phyloP scores from a whole-genome alignment of 2,113 vertebrate genomes.

The Naja naja region DNA sequence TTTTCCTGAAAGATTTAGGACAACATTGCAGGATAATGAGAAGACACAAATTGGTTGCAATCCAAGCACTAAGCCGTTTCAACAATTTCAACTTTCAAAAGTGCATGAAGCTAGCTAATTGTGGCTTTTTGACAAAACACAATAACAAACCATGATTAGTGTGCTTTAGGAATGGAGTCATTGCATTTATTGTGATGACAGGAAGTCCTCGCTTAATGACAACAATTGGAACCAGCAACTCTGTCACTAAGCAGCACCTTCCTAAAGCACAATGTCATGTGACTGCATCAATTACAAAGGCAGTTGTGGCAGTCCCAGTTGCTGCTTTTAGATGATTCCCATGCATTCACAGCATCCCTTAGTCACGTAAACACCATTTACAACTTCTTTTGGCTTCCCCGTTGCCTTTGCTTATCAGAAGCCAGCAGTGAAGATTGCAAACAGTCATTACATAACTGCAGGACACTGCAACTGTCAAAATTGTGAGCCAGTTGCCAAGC shows the following conservation, averaged over 20 bases:
- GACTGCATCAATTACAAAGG: background rate
- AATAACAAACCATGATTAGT: background rate
- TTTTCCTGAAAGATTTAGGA: slow-evolving; percentile 14
- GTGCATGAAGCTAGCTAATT: background rate
- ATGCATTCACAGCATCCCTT: background rate
- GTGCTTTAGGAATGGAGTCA: background rate
- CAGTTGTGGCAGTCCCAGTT: background rate
- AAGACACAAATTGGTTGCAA: background rate
- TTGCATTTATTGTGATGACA: background rate
- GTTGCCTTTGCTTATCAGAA: background rate
- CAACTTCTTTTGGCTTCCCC: background rate
- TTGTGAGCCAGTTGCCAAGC: background rate
- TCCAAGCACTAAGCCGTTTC: background rate
- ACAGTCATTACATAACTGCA: background rate
- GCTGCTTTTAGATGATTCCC: background rate
- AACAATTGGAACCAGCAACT: background rate
- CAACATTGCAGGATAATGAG: background rate
- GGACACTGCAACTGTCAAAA: background rate
- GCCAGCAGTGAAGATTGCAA: background rate
- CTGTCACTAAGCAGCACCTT: background rate
- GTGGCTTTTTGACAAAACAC: background rate
- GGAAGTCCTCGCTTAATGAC: background rate
- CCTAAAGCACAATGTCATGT: background rate
- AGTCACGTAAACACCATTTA: background rate
- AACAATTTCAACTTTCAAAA: background rate